Percentiles rank a stretch among this genome's conserved stretches.
These are phyloP conservation scores for Hylomyscus alleni DNA, from an alignment of 2,797 vertebrate species.

Conservation along the genomic window DNA sequence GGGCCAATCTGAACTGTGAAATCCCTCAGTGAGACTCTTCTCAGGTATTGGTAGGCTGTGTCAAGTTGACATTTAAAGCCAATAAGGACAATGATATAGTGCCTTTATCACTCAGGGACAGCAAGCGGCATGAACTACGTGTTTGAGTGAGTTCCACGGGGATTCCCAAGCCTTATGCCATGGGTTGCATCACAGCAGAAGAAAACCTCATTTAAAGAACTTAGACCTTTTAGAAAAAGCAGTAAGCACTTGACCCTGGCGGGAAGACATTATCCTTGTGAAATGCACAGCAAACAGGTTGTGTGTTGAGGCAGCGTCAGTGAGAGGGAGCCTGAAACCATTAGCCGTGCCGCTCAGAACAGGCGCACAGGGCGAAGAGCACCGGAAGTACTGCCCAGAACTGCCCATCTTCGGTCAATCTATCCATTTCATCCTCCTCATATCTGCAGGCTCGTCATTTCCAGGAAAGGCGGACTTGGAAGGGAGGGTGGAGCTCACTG, in stretches of 20 bases:
- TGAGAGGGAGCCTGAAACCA: not conserved
- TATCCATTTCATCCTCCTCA: not conserved
- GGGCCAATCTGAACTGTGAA: not conserved
- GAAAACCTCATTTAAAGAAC: not conserved
- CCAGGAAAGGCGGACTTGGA: not conserved
- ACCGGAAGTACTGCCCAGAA: not conserved
- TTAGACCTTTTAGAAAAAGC: not conserved
- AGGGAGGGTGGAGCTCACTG: not conserved
- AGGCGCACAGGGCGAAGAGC: rapidly evolving
- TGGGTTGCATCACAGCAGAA: not conserved
- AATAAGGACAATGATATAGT: not conserved
- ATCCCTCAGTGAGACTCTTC: not conserved
- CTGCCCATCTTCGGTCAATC: not conserved
- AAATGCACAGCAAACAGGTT: not conserved
- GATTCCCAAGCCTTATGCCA: not conserved
- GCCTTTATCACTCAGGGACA: not conserved
- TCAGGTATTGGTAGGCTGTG: not conserved
- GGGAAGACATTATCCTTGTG: not conserved
- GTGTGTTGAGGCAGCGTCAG: not conserved
- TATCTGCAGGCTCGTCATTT: not conserved
- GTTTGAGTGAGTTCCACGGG: not conserved
- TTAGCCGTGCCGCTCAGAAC: too few species aligned
- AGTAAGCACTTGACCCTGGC: not conserved
- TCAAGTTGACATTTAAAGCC: not conserved
- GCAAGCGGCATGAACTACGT: not conserved